phyloP scores from a whole-genome alignment of 2,113 vertebrate genomes.

The Larimichthys crocea region DNA sequence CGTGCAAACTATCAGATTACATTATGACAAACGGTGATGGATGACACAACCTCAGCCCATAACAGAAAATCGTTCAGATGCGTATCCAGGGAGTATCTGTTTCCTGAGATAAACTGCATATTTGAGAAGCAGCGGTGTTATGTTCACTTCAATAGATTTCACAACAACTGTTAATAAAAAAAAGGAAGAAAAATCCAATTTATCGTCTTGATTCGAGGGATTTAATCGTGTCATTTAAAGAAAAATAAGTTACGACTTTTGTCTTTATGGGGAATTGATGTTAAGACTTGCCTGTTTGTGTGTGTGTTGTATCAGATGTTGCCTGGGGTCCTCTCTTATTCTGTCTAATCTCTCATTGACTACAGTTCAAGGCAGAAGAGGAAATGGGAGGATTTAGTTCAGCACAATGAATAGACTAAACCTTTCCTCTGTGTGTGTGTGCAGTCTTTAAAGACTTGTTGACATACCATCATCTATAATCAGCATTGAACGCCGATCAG shows the following conservation, averaged over 20 bases:
- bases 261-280: background rate
- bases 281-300: background rate
- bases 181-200: background rate
- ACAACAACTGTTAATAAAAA: background rate
- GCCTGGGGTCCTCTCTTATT: conserved; percentile 27
- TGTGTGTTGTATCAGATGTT: conserved; percentile 1
- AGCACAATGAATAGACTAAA: conserved; percentile 45
- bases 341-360: conserved; percentile 63
- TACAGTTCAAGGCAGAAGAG: conserved; percentile 32
- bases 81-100: background rate
- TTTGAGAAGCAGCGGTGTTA: background rate
- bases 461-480: background rate
- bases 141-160: background rate
- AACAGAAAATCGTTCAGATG: conserved; percentile 8
- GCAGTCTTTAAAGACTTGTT: conserved; percentile 8
- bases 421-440: conserved; percentile 10
- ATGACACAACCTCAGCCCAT: background rate
- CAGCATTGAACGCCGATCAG: background rate
- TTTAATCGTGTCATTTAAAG: conserved; percentile 11
- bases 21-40: background rate
- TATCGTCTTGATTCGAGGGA: background rate
- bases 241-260: background rate
- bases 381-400: conserved; percentile 61
- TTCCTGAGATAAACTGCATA: background rate
- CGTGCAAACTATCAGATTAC: background rate